Evolutionary conservation across 1,140 invertebrate genomes (phyloP), one percentile per base, ranked within the genome.

Genomic region (Ceratosolen solmsi): DNA sequence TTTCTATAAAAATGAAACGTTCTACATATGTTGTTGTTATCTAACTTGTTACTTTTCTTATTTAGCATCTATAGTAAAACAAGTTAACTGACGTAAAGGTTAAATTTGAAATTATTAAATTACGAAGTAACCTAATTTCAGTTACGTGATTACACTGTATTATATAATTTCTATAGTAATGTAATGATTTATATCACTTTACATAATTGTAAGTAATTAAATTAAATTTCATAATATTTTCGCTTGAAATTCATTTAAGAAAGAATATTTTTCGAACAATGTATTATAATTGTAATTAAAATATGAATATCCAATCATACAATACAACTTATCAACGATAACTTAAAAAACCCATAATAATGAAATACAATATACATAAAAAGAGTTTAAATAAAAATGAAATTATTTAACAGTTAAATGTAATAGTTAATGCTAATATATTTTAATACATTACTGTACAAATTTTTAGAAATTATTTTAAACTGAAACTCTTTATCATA

Each of bases 41-140:
- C 20, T 63, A 33, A 30, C n/a, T 63, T 63, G 30, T 27, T 15
- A 8, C 8, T 63, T 30, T 13, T 63, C n/a, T 63, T 63, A 63
- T 63, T 63, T 63, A 30, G 5, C 5, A 33, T 33, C n/a, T 63
- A 2, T 63, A 15, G 9, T 63, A 63, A 63, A 56, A 63, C 1
- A 1, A 30, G 4, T 22, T n/a, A 68, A n/a, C 1, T 68, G 63
- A 38, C 33, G 20, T 38, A 68, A 68, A 38, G 4, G 27, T 68
- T 38, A 38, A 22, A 68, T 68, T n/a, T 68, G 2, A 38, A 68
- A 68, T 68, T 68, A 68, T 68, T 38, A 20, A 65, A 65, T 65
- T 36, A 65, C 13, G 30, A 65, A 65, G 15, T 65, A 65, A 65
- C 17, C 33, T 65, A 65, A 65, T 65, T 65, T 65, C 3, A 65